A percentile compares a stretch with the other conserved stretches of the same genome.
Evolutionary conservation across 2,888 invertebrate species (phyloP).

Genomic region (Doris montereyensis): DNA sequence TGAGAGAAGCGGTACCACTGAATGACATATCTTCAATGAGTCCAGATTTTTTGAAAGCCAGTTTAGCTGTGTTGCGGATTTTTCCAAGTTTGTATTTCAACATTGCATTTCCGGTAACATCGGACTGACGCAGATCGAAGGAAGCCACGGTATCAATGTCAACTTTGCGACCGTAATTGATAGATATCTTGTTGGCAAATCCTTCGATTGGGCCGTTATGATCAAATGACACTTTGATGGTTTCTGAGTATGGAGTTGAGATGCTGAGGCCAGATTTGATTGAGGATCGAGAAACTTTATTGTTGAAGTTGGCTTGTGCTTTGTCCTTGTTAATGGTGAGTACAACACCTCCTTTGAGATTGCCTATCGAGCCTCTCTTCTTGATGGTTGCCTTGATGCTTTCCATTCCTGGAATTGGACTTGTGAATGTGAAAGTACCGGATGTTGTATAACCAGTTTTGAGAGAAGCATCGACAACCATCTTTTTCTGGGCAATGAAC

Average conservation of each 20-base stretch:
- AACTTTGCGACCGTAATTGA: slow-evolving; percentile 31
- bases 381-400: slow-evolving; percentile 28
- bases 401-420: slow-evolving; percentile 35
- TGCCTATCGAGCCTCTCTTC: slow-evolving; percentile 24
- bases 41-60: slow-evolving; percentile 13
- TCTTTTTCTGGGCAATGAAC: slow-evolving; percentile 22
- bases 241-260: slow-evolving; percentile 28
- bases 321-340: slow-evolving; percentile 17
- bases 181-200: slow-evolving; percentile 17
- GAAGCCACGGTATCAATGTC: slow-evolving; percentile 17
- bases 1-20: not conserved
- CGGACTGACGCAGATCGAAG: slow-evolving; percentile 5
- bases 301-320: slow-evolving; percentile 16
- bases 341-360: slow-evolving; percentile 23
- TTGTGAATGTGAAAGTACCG: slow-evolving; percentile 37
- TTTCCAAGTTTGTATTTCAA: slow-evolving; percentile 34
- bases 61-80: not conserved
- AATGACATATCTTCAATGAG: slow-evolving; percentile 7
- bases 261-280: slow-evolving; percentile 26
- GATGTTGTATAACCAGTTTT: slow-evolving; percentile 35
- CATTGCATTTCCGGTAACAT: slow-evolving; percentile 5
- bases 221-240: slow-evolving; percentile 26
- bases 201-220: not conserved
- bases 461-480: slow-evolving; percentile 41
- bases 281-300: slow-evolving; percentile 1